A percentile compares a stretch with the other conserved stretches of the same genome.
These are phyloP conservation scores for Patella pellucida DNA, from an alignment of 2,888 invertebrate species.

Conservation along the genomic window DNA sequence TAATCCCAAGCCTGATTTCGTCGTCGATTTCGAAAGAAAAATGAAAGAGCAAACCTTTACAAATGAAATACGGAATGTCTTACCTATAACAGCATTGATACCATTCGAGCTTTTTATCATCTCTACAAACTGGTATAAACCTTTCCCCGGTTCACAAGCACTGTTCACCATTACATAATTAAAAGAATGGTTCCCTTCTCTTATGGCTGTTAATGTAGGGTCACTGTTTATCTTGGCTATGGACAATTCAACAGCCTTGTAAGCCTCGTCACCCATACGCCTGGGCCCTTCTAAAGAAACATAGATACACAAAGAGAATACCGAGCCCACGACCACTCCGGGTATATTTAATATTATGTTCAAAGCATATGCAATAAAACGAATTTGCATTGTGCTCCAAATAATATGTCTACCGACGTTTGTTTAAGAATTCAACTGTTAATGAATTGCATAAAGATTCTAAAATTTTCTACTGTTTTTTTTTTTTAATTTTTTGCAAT, in stretches of 20 bases:
- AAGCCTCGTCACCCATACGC: conserved; percentile 23
- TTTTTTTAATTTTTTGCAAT: no score
- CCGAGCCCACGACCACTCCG: neutral
- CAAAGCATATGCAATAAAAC: no score
- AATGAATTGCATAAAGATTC: no score
- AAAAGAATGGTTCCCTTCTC: conserved; percentile 37
- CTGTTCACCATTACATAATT: conserved; percentile 36
- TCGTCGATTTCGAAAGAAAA: no score
- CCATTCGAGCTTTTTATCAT: neutral
- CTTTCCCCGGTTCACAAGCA: conserved; percentile 41
- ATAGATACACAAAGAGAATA: conserved; percentile 22
- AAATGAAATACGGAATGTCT: neutral
- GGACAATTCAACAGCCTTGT: conserved; percentile 20
- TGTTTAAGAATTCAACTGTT: no score
- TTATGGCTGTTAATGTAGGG: conserved; percentile 29
- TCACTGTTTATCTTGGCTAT: conserved; percentile 35
- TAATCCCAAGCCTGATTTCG: no score
- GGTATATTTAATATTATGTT: no score
- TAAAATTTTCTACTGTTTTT: no score
- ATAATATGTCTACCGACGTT: no score
- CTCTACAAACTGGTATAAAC: conserved; percentile 1
- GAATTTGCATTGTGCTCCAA: no score
- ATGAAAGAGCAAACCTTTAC: no score
- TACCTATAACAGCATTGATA: neutral
- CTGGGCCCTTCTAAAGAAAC: conserved; percentile 25